Conservation (phyloP, 1,140 invertebrate genomes). For the Protaetia brevitarsis region DNA sequence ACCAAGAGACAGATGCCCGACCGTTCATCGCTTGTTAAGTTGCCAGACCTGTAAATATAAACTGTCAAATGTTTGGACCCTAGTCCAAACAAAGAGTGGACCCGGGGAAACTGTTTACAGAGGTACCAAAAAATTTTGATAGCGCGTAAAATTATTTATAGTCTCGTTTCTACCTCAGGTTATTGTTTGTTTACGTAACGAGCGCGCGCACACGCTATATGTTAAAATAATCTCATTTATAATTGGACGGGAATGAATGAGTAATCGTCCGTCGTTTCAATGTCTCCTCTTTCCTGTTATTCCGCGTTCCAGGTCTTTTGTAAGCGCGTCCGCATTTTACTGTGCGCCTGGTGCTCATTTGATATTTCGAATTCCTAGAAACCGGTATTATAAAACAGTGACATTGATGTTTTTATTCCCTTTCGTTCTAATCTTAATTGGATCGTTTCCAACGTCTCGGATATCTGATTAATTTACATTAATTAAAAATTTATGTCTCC, state of each 20-base stretch:
- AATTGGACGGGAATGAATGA: not conserved
- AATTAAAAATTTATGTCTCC: no score
- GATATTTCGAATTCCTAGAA: not conserved
- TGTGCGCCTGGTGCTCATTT: not conserved
- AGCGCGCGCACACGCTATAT: not conserved
- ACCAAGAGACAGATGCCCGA: conserved; percentile 24
- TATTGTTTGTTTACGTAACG: conserved; percentile 5
- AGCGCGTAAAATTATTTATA: conserved; percentile 21
- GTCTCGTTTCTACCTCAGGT: not conserved
- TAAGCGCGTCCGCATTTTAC: not conserved
- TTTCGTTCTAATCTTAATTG: not conserved
- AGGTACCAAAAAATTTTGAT: conserved; percentile 23
- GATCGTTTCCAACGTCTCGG: no score
- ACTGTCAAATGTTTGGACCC: conserved; percentile 27
- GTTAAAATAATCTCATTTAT: conserved; percentile 3
- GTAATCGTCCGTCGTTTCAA: not conserved
- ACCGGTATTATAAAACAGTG: not conserved
- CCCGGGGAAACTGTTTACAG: conserved; percentile 14
- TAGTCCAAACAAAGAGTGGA: conserved; percentile 26
- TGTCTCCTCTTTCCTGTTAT: not conserved
- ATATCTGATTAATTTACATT: no score
- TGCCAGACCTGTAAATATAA: conserved; percentile 24
- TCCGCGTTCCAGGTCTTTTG: not conserved
- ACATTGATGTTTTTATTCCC: not conserved
- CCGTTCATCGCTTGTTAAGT: conserved; percentile 24